Conservation (phyloP, 2,888 invertebrate genomes). For the Ecliptopera silaceata region DNA sequence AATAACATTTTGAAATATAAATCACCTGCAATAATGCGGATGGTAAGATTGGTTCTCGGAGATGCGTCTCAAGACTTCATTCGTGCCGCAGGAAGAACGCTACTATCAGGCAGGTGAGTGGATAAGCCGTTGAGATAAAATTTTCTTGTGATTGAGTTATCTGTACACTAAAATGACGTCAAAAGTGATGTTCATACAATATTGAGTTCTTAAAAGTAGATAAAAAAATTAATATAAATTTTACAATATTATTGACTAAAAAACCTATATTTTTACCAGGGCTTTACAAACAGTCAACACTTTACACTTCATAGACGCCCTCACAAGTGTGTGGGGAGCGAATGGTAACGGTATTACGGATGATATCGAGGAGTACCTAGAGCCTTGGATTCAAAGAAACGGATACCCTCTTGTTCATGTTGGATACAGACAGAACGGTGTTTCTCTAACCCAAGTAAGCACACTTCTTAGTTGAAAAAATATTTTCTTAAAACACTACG, state of each 20-base stretch:
- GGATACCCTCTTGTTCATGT: constrained; percentile 65
- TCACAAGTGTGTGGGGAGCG: constrained; percentile 49
- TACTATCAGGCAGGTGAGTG: constrained; percentile 55
- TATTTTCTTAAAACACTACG: background rate
- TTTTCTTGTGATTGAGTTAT: constrained; percentile 20
- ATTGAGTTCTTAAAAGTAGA: too few species aligned
- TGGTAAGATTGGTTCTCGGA: constrained; percentile 57
- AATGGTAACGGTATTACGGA: constrained; percentile 39
- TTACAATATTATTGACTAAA: too few species aligned
- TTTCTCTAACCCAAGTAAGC: constrained; percentile 61
- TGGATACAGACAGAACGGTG: constrained; percentile 49
- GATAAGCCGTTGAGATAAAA: constrained; percentile 21
- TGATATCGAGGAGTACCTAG: constrained; percentile 50
- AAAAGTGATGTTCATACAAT: too few species aligned
- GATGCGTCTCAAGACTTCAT: constrained; percentile 53
- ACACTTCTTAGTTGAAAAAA: too few species aligned
- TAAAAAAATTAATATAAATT: too few species aligned
- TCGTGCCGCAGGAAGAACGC: constrained; percentile 47
- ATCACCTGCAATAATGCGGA: constrained; percentile 63
- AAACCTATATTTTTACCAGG: constrained; percentile 39
- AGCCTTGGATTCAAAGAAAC: constrained; percentile 53
- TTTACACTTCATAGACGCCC: constrained; percentile 54
- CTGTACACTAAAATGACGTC: constrained; percentile 6
- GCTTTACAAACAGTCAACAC: constrained; percentile 51
- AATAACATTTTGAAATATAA: constrained; percentile 60